Conservation (phyloP, 2,888 invertebrate genomes). For the Philhelius pedissequus region DNA sequence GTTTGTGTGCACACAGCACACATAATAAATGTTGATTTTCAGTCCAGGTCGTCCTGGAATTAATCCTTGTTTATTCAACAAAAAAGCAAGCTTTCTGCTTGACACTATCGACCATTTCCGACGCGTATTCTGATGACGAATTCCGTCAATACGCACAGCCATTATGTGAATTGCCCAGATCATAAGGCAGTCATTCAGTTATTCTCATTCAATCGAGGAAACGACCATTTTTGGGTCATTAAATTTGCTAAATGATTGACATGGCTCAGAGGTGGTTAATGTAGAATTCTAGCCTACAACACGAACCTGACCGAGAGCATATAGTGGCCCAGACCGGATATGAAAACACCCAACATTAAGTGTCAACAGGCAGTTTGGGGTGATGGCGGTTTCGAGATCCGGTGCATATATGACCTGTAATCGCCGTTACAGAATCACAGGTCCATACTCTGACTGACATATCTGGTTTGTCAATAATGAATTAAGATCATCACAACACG, state of each 20-base stretch:
- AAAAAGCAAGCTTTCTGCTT: conserved; percentile 20
- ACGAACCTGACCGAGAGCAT: too few relatives aligned
- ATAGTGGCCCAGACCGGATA: not conserved
- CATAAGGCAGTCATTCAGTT: not conserved
- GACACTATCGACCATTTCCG: conserved; percentile 34
- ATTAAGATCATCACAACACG: not conserved
- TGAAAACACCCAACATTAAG: conserved; percentile 16
- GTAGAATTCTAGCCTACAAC: conserved; percentile 30
- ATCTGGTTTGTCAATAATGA: not conserved
- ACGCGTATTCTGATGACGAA: conserved; percentile 59
- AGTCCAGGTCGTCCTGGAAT: conserved; percentile 45
- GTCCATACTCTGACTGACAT: not conserved
- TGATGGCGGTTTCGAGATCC: not conserved
- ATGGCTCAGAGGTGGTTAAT: conserved; percentile 48
- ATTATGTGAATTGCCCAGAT: conserved; percentile 59
- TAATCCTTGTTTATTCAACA: conserved; percentile 65
- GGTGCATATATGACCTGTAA: not conserved
- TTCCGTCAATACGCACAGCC: conserved; percentile 38
- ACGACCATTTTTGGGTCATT: conserved; percentile 65
- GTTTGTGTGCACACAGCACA: conserved; percentile 51
- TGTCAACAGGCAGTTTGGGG: conserved; percentile 53
- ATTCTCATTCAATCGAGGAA: conserved; percentile 62
- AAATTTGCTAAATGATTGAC: conserved; percentile 67
- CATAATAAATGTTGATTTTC: conserved; percentile 55
- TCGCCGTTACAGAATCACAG: not conserved